These are phyloP conservation scores for Pedicia rivosa DNA, from an alignment of 2,888 invertebrate species.

Conservation along the genomic window DNA sequence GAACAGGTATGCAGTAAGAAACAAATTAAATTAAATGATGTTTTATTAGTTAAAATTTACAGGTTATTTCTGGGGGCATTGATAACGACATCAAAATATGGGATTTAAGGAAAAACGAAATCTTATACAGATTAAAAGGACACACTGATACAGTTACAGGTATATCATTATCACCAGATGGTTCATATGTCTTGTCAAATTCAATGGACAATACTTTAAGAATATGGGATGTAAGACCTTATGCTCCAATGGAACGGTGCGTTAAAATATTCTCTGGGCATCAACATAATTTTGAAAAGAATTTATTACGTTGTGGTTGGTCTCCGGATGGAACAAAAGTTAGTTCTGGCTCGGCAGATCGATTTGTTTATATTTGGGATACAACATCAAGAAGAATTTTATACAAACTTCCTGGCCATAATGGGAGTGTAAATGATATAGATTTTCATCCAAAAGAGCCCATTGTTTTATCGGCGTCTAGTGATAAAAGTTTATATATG, in stretches of 20 bases:
- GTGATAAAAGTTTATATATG: conserved; percentile 88
- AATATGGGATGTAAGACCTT: conserved; percentile 95
- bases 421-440: conserved; percentile 92
- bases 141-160: conserved; percentile 95
- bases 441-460: conserved; percentile 92
- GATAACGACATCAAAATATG: conserved; percentile 97
- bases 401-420: conserved; percentile 95
- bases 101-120: conserved; percentile 82
- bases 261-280: conserved; percentile 85
- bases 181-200: conserved; percentile 85
- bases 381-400: conserved; percentile 78
- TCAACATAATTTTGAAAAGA: conserved; percentile 96
- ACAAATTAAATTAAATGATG: no score
- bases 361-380: conserved; percentile 95
- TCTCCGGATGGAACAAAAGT: conserved; percentile 84
- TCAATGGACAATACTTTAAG: conserved; percentile 92
- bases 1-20: no score
- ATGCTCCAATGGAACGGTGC: conserved; percentile 84
- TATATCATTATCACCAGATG: conserved; percentile 65
- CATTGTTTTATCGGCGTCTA: conserved; percentile 81
- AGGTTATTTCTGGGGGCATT: conserved; percentile 84
- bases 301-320: conserved; percentile 87
- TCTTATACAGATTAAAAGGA: conserved; percentile 73
- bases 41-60: no score
- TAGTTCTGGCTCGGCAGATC: conserved; percentile 79